Evolutionary conservation across 1,140 invertebrate species (phyloP), one percentile per base, ranked within the genome.

Genomic region (Aporrectodea caliginosa): DNA sequence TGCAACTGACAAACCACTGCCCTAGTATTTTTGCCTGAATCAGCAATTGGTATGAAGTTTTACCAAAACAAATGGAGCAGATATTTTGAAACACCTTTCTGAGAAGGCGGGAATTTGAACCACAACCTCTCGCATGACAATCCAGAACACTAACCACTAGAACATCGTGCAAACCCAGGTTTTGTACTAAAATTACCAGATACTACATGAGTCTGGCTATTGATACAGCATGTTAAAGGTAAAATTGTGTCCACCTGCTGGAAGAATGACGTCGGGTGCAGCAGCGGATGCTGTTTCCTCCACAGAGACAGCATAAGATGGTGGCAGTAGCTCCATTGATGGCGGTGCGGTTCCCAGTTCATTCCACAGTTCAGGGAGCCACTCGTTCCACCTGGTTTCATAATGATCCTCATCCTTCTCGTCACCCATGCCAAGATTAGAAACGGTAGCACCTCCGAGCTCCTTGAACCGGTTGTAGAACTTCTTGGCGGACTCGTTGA

Each of bases 331-430:
- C 31, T 78, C 76, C 29, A 71, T 68, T n/a, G 77, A 35, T 6
- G 80, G 80, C 0, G 80, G 80, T n/a, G 35, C 43, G 6, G 80
- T 81, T 31, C 77, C 77, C 2, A 81, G 77, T 35, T 81, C 77
- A 69, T 81, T 81, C 76, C 76, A 81, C 76, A 81, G 76, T 27
- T 81, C 74, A 1, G 80, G 80, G n/a, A 76, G 29, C 80, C 80
- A 81, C n/a, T 81, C 80, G 68, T 78, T 78, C 80, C 80, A 81
- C 35, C 32, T 35, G 68, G 80, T 73, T 58, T 81, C 80, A 35
- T 78, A 81, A 14, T 68, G 31, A 27, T 78, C 76, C 2, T 78
- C 76, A 29, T 78, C 76, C 70, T 72, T 29, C 70, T 81, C 80
- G 34, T 81, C 80, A 73, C 80, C 80, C 32, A 78, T 30, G 1